phyloP scores from a whole-genome alignment of 92 coral and sea anemone species.

The Porites lobata region DNA sequence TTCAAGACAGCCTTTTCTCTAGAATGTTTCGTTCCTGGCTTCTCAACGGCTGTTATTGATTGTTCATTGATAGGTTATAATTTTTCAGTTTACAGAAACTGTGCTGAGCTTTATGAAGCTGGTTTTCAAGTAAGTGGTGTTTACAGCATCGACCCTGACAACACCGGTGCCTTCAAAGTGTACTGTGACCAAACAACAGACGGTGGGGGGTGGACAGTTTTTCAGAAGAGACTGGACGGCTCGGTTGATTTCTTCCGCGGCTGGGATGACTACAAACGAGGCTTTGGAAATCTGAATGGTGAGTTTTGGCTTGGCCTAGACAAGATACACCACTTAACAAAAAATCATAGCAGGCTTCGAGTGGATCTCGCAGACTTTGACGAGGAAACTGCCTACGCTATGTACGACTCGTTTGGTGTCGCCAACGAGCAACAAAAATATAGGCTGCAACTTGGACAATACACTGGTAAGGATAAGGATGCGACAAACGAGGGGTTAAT shows the following conservation, averaged over 20 bases:
- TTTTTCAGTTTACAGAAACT: constrained; percentile 40
- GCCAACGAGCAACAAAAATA: constrained; percentile 10
- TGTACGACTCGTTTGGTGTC: constrained; percentile 29
- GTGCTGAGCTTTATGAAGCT: constrained; percentile 52
- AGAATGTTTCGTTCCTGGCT: too few species aligned
- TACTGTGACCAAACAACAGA: constrained; percentile 74
- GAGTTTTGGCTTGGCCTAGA: constrained; percentile 47
- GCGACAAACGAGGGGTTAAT: too few species aligned
- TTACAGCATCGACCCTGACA: constrained; percentile 75
- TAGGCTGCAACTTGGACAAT: constrained; percentile 26
- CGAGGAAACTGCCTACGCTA: constrained; percentile 33
- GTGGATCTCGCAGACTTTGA: constrained; percentile 33
- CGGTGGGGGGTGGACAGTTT: constrained; percentile 87
- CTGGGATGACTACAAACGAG: constrained; percentile 44
- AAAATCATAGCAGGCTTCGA: constrained; percentile 4
- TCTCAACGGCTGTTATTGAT: too few species aligned
- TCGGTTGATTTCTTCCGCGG: constrained; percentile 27
- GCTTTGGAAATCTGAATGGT: constrained; percentile 27
- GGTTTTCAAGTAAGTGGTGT: constrained; percentile 59
- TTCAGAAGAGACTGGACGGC: constrained; percentile 58
- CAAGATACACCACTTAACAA: constrained; percentile 9
- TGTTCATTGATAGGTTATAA: too few species aligned
- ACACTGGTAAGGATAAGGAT: constrained; percentile 11
- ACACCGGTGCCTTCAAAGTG: constrained; percentile 55
- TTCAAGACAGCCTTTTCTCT: too few species aligned